Conservation (phyloP, 1,140 invertebrate species). For the Mamestra configurata region DNA sequence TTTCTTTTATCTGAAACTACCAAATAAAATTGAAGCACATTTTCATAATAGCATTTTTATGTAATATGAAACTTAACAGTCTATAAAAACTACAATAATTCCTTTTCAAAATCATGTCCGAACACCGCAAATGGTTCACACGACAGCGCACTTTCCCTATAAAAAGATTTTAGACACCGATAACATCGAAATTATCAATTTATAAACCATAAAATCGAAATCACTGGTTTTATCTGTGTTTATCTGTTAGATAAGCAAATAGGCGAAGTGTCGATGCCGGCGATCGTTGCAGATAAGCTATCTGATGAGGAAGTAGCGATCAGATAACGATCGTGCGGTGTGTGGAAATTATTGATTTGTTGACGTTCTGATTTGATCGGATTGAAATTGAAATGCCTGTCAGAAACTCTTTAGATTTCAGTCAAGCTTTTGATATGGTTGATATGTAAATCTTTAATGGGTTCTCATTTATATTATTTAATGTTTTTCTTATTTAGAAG, state of each 20-base stretch:
- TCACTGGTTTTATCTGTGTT: constrained; percentile 33
- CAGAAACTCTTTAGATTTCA: constrained; percentile 23
- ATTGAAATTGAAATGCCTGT: constrained; percentile 14
- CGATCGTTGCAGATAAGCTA: constrained; percentile 39
- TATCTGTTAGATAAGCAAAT: constrained; percentile 49
- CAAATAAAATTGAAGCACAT: too few relatives aligned
- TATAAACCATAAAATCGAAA: constrained; percentile 44
- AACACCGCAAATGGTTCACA: neutral
- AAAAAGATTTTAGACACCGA: constrained; percentile 27
- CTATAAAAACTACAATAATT: neutral
- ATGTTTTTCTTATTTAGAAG: too few relatives aligned
- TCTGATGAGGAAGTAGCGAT: constrained; percentile 52
- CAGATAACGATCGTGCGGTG: constrained; percentile 27
- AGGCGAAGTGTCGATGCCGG: constrained; percentile 33
- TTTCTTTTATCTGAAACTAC: neutral
- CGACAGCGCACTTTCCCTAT: constrained; percentile 12
- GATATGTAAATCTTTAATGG: constrained; percentile 19
- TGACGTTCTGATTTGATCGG: constrained; percentile 26
- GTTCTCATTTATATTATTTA: neutral
- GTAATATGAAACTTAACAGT: too few relatives aligned
- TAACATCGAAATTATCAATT: constrained; percentile 36
- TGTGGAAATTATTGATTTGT: constrained; percentile 45
- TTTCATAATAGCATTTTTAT: too few relatives aligned
- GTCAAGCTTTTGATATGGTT: constrained; percentile 20
- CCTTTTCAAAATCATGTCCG: neutral